Percentiles rank a stretch among this genome's conserved stretches.
Evolutionary conservation across 2,113 vertebrate genomes (phyloP).

Genomic region (Bettongia penicillata): DNA sequence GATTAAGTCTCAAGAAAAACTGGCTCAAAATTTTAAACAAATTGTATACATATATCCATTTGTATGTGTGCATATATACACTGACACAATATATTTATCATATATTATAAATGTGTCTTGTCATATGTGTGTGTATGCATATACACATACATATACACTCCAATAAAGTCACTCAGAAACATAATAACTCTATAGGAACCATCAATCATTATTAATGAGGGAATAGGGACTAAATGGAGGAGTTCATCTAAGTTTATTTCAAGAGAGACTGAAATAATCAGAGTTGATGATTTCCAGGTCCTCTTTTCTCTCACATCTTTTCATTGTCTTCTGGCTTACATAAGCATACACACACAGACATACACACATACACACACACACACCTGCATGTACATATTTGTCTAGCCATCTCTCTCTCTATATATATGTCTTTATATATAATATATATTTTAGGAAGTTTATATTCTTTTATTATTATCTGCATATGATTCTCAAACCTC

Average conservation of each 20-base stretch:
- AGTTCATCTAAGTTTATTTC: slow-evolving; percentile 8
- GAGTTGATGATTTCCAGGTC: slow-evolving; percentile 32
- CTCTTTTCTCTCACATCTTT: background rate
- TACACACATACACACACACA: background rate
- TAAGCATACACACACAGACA: background rate
- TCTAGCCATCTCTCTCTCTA: background rate
- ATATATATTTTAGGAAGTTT: background rate
- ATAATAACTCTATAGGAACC: slow-evolving; percentile 40
- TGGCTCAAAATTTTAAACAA: too few species aligned
- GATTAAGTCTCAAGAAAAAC: too few species aligned
- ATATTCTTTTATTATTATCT: background rate
- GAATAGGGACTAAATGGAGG: background rate
- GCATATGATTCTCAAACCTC: background rate
- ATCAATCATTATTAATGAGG: slow-evolving; percentile 1
- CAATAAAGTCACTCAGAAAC: background rate
- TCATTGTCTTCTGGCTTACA: background rate
- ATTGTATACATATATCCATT: background rate
- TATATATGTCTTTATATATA: background rate
- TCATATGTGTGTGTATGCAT: background rate
- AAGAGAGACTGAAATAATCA: slow-evolving; percentile 9
- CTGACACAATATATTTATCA: background rate
- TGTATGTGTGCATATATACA: background rate
- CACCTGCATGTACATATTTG: background rate
- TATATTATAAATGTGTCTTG: background rate
- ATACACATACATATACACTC: background rate